Evolutionary conservation across 1,140 invertebrate species (phyloP).

Genomic region (Papilio helenus): DNA sequence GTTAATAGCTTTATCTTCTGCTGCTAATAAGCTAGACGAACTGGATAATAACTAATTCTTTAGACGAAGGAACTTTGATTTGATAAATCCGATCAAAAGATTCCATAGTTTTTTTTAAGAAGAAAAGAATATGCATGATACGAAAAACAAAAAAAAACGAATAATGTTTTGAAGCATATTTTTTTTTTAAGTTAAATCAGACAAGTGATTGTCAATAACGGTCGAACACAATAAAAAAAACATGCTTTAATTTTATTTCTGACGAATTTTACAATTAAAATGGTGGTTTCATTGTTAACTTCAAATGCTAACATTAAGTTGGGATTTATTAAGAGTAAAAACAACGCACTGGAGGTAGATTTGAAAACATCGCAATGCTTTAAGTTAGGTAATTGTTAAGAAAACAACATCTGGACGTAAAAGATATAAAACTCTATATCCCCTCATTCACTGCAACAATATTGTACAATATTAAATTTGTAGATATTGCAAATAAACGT

Average conservation of each 20-base stretch:
- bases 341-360: neutral
- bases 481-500: neutral
- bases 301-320: neutral
- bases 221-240: neutral
- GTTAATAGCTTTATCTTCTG: neutral
- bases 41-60: neutral
- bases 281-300: neutral
- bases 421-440: slow-evolving; percentile 19
- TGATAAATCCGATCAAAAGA: neutral
- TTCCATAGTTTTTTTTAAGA: neutral
- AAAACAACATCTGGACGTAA: slow-evolving; percentile 8
- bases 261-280: neutral
- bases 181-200: neutral
- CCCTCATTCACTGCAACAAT: neutral
- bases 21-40: neutral
- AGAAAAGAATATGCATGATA: neutral
- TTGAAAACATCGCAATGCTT: neutral
- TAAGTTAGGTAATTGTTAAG: slow-evolving; percentile 16
- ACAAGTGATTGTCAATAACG: neutral
- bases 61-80: neutral
- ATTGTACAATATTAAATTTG: neutral
- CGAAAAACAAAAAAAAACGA: neutral
- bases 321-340: slow-evolving; percentile 7
- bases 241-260: neutral
- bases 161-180: neutral